Evolutionary conservation across 2,888 invertebrate genomes (phyloP), one percentile per base, ranked within the genome.

Genomic region (Andrena hattorfiana): DNA sequence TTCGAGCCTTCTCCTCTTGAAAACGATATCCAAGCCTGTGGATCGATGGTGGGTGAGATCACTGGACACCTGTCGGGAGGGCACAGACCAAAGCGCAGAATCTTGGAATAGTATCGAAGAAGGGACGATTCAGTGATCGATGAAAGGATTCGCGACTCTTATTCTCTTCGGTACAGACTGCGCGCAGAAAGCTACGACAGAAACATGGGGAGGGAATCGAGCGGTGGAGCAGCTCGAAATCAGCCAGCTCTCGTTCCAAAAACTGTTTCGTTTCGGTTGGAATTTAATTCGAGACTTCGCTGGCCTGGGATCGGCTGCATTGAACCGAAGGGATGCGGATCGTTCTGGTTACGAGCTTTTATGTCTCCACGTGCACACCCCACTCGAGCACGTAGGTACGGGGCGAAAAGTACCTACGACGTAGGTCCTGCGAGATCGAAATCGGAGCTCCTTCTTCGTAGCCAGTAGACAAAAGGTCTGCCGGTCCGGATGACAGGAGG

Each of bases 391-490:
- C 88, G 89, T 87, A 89, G 82, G 77, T 81, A 81, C 62, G 77
- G 56, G 56, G 26, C 23, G 23, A 63, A 23, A 69, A 66, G 74
- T 56, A 77, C 78, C 77, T 67, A 84, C 76, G 77, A 85, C 77
- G 83, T 78, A 86, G 84, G 82, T 77, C 84, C 81, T 68, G 82
- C 83, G 73, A 90, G 91, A 91, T 90, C 89, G 90, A 90, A 91
- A 90, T 90, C 88, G 89, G 90, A 90, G 90, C 90, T 89, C 86
- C 81, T 84, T 86, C 83, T 79, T 84, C 77, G 69, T 32, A 59
- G 78, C 67, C 32, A 68, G 86, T 84, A 88, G 89, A 91, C 90
- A 90, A 90, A 90, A 88, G 85, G 73, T 23, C 51, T 69, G 62
- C 73, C 48, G 63, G 73, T 70, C 68, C 63, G 85, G 78, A 88